Percentiles rank a stretch among this genome's conserved stretches.
Evolutionary conservation across 2,797 vertebrate genomes (phyloP).

Genomic region (Channa striata): DNA sequence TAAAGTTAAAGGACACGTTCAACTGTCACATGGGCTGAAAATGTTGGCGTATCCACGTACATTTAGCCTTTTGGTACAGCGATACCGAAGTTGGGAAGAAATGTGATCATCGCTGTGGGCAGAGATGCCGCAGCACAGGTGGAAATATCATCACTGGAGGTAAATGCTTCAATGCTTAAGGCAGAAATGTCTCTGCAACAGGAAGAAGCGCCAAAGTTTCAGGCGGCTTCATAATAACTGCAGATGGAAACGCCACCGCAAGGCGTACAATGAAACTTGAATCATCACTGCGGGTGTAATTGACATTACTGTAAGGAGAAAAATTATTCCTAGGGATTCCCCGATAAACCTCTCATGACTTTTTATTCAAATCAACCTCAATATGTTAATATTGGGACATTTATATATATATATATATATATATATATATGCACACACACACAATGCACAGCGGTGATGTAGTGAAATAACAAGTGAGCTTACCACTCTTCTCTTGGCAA

Average conservation of each 20-base stretch:
- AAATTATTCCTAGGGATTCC: slow-evolving; percentile 3
- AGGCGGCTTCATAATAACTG: neutral
- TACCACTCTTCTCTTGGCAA: no score
- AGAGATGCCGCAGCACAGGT: neutral
- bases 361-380: neutral
- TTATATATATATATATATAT: neutral
- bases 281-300: slow-evolving; percentile 33
- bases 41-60: neutral
- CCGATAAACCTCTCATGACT: neutral
- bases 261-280: slow-evolving; percentile 30
- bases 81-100: neutral
- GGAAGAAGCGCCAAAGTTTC: slow-evolving; percentile 3
- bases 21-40: no score
- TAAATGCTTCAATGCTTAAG: slow-evolving; percentile 5
- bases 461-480: no score
- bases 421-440: neutral
- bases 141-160: slow-evolving; percentile 21
- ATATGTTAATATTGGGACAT: neutral
- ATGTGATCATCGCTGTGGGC: slow-evolving; percentile 1
- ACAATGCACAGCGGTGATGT: no score
- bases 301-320: neutral
- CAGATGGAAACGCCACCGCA: slow-evolving; percentile 54
- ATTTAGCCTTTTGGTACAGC: neutral
- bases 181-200: slow-evolving; percentile 15
- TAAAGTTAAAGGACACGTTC: no score